Conservation (phyloP, 2,888 invertebrate species). For the Eilema caniola region DNA sequence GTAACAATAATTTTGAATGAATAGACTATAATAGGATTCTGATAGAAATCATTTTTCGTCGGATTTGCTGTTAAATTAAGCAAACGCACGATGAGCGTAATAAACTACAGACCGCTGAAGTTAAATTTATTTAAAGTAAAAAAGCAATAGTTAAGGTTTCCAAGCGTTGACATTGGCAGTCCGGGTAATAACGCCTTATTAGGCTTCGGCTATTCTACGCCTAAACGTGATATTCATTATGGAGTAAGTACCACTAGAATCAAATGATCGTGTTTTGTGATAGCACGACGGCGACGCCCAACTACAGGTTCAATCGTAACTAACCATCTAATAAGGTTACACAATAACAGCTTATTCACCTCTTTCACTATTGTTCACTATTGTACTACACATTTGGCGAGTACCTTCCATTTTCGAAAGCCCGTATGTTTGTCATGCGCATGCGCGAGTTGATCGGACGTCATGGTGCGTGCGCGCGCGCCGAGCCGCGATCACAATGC, state of each 20-base stretch:
- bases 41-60: not conserved
- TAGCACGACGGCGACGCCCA: slow-evolving; percentile 29
- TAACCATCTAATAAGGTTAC: slow-evolving; percentile 52
- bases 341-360: slow-evolving; percentile 52
- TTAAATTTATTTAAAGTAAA: not conserved
- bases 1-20: not conserved
- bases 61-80: too few species aligned
- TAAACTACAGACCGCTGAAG: too few species aligned
- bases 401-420: slow-evolving; percentile 68
- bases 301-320: slow-evolving; percentile 22
- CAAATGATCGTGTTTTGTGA: slow-evolving; percentile 24
- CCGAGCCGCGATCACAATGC: slow-evolving; percentile 70
- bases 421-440: slow-evolving; percentile 63
- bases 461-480: slow-evolving; percentile 72
- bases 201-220: not conserved
- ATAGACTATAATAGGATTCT: not conserved
- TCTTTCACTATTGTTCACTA: slow-evolving; percentile 53
- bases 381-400: slow-evolving; percentile 60
- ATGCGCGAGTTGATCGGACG: slow-evolving; percentile 63
- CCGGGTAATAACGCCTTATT: not conserved
- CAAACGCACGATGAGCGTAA: not conserved
- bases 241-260: slow-evolving; percentile 8
- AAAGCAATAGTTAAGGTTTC: not conserved
- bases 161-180: not conserved
- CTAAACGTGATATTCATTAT: not conserved